phyloP scores from a whole-genome alignment of 2,888 invertebrate species.

The Orchesellides sinensis region DNA sequence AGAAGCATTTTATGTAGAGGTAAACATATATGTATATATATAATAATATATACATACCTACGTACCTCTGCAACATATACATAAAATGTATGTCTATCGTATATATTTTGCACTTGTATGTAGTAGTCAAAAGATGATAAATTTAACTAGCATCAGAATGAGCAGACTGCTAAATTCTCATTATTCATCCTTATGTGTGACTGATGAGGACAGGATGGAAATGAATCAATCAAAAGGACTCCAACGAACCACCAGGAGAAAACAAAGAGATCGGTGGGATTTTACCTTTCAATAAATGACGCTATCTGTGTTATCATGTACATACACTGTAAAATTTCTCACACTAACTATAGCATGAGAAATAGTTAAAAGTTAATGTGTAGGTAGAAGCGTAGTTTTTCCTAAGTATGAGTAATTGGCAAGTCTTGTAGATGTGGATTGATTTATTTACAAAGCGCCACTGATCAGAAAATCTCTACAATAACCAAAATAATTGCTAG shows the following conservation, averaged over 20 bases:
- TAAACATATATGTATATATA: neutral
- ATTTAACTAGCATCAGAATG: neutral
- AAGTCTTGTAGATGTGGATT: neutral
- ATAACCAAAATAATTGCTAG: too few relatives aligned
- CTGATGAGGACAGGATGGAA: slow-evolving; percentile 23
- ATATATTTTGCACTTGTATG: too few relatives aligned
- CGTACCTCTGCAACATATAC: neutral
- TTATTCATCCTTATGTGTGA: neutral
- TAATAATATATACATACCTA: neutral
- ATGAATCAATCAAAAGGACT: slow-evolving; percentile 21
- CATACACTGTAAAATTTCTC: neutral
- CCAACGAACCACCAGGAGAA: neutral
- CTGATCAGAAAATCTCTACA: too few relatives aligned
- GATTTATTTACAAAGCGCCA: neutral
- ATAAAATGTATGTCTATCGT: too few relatives aligned
- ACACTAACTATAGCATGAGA: neutral
- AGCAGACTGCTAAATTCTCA: neutral
- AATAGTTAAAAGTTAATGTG: neutral
- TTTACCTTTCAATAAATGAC: neutral
- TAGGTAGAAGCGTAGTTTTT: too few relatives aligned
- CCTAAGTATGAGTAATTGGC: neutral
- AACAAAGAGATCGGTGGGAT: neutral
- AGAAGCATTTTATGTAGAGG: neutral
- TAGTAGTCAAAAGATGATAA: neutral
- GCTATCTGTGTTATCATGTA: neutral